Base-by-base conservation (phyloP, 2,113 vertebrate genomes). In the Hyperopisus bebe region DNA sequence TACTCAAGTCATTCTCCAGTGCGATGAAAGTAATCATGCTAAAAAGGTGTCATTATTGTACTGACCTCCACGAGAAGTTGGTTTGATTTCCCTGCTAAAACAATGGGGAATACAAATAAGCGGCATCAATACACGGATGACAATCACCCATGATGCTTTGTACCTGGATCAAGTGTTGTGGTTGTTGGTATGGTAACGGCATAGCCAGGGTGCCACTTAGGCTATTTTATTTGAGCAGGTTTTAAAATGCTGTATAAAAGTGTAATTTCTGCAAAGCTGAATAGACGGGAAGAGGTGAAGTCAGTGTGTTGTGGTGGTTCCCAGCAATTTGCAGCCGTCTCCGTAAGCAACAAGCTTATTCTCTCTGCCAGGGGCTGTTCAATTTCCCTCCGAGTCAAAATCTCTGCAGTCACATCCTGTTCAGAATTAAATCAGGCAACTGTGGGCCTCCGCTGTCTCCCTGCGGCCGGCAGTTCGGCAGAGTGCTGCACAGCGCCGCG, bases 401-500 rank as follows among this genome's bases (percentile, higher is more conserved):
- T 50, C 50, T 31, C 48, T 11, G 11, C 27, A 87, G 50, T 87
- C 86, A 21, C 86, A 87, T 87, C 50, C 86, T 39, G 86, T 55
- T 87, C 51, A 17, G 15, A 87, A 87, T 87, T 87, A 87, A 86
- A 87, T 87, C 48, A 87, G 86, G 86, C 31, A 19, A 21, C 50
- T 21, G 48, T 10, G 86, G 8, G n/a, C 13, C 50, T 21, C 86
- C 10, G 47, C 39, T 6, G 2, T 53, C 31, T 53, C 51, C 86
- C 86, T 51, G 19, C 17, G 48, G 85, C 5, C 46, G 9, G 44
- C n/a, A 50, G 47, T 48, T 19, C 51, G 31, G 31, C 50, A n/a
- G 10, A 42, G 86, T 53, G 19, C 27, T 4, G 19, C 8, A 19
- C 82, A 15, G 50, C 6, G n/a, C 46, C 0, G 15, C 5, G 10